Conservation (phyloP, 1,140 invertebrate species). For the Agrilus planipennis region DNA sequence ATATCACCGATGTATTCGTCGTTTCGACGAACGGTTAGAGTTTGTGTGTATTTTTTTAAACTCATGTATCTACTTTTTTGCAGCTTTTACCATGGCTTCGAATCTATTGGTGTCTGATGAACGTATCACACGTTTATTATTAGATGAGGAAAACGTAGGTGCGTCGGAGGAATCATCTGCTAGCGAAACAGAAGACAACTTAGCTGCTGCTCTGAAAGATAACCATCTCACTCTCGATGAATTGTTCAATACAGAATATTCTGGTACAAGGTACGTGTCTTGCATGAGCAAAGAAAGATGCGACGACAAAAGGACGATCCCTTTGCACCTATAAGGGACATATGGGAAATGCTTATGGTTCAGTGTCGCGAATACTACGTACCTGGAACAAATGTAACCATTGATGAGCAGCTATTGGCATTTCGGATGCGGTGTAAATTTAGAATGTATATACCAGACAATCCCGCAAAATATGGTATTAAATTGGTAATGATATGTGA, state of each 20-base stretch:
- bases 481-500: slow-evolving; percentile 28
- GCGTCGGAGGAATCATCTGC: too few species aligned
- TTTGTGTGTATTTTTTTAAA: too few species aligned
- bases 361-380: slow-evolving; percentile 11
- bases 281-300: slow-evolving; percentile 27
- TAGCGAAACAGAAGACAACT: too few species aligned
- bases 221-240: slow-evolving; percentile 20
- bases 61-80: too few species aligned
- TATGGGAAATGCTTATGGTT: slow-evolving; percentile 29
- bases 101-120: too few species aligned
- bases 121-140: too few species aligned
- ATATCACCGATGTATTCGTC: too few species aligned
- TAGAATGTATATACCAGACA: slow-evolving; percentile 27
- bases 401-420: slow-evolving; percentile 18
- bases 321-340: slow-evolving; percentile 29
- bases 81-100: too few species aligned
- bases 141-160: too few species aligned
- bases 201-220: slow-evolving; percentile 19
- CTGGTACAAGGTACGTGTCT: slow-evolving; percentile 18
- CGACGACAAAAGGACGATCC: slow-evolving; percentile 20
- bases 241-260: slow-evolving; percentile 17
- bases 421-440: slow-evolving; percentile 19
- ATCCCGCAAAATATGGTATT: slow-evolving; percentile 29
- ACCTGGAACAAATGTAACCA: slow-evolving; percentile 13
- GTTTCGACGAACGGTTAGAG: too few species aligned